Evolutionary conservation across 2,888 invertebrate species (phyloP), one percentile per base, ranked within the genome.

Genomic region (Sympetrum striolatum): DNA sequence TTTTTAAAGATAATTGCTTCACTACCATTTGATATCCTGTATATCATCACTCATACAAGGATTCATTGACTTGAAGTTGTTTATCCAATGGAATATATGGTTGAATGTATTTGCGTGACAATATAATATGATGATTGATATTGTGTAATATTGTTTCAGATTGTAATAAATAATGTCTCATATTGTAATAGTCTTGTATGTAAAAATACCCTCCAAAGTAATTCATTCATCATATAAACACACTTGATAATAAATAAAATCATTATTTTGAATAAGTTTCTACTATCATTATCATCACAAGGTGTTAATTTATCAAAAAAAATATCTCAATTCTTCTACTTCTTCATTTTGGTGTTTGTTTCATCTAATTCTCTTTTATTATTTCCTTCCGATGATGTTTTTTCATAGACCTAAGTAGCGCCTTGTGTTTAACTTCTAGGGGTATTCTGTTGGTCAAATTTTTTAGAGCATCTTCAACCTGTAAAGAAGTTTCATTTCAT

Each of bases 361-460:
- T 15, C 31, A 5, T 37, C 31, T 64, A n/a, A 73, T 60, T 25
- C 8, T 60, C 86, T 14, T 37, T 86, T n/a, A 37, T 12, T 86
- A 64, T 37, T 37, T 35, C 12, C 37, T 58, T 58, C 35, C 37
- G 86, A 22, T 35, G 22, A 35, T 15, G 10, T 60, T 86, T 86
- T 15, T 86, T 58, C 37, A 86, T 58, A n/a, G 86, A 86, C 82
- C 31, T 60, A 31, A 73, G 58, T 39, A 90, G 25, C 35, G 31
- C 53, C 90, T 48, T 31, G 35, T 48, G 44, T 22, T 60, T 90
- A 18, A 35, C 39, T 73, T 93, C 92, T 91, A 94, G 93, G 91
- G 93, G 93, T 92, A 94, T 93, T 92, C 93, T 94, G 91, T 94
- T 94, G 92, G 93, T 92, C 93, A 90, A 90, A 90, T 90, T 90